Conservation (phyloP, 2,797 vertebrate genomes). For the Hapalemur alaotrensis region DNA sequence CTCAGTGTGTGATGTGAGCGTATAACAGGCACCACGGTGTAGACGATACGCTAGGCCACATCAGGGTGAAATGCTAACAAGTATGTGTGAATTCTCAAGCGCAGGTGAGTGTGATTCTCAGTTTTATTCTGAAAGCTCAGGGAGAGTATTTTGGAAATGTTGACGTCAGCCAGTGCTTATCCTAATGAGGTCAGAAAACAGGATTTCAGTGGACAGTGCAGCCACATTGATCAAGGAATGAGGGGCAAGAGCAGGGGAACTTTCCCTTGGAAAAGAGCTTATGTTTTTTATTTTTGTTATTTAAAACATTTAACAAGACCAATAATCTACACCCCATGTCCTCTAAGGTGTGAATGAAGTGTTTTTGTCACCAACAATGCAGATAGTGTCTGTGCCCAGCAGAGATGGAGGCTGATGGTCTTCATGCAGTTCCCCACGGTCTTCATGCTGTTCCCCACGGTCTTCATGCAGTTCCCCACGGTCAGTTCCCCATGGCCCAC, state of each 20-base stretch:
- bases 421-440: too few species aligned
- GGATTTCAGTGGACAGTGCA: neutral
- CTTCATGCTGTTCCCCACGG: fast-evolving
- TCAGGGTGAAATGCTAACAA: neutral
- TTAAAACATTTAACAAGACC: neutral
- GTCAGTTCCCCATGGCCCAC: neutral
- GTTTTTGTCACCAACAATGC: neutral
- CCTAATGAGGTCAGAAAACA: neutral
- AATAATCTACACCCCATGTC: fast-evolving
- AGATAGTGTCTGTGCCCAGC: neutral
- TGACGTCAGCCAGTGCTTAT: neutral
- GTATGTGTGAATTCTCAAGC: neutral
- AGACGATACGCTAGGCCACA: neutral
- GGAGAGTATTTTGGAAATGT: neutral
- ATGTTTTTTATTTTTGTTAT: neutral
- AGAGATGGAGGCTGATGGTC: fast-evolving
- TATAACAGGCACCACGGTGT: fast-evolving
- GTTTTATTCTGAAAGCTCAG: neutral
- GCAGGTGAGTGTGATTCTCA: neutral
- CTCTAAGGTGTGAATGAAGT: neutral
- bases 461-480: neutral
- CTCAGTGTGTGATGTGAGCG: neutral
- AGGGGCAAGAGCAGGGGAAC: neutral
- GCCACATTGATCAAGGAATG: neutral
- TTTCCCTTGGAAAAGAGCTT: neutral